Evolutionary conservation across 2,888 invertebrate genomes (phyloP), one percentile per base, ranked within the genome.

Genomic region (Protula sp.): DNA sequence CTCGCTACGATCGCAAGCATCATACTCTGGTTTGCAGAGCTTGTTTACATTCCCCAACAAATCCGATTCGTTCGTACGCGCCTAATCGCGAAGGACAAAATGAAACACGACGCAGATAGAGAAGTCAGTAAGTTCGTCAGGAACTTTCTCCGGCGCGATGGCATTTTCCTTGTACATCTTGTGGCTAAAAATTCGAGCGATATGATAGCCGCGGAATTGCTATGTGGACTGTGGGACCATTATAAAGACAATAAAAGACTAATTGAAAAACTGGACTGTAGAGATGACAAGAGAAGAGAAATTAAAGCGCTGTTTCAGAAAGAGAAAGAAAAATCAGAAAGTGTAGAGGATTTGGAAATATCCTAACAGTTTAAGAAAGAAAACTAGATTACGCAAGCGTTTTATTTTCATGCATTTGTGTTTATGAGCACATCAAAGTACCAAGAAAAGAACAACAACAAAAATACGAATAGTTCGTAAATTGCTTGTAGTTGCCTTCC

Each of bases 101-200:
- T 57, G 5, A 48, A 27, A n/a, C 27, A 27, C 3, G 22, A 31
- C 2, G 55, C 48, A 27, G 5, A 31, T 26, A 47, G 5, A 5
- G 9, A 14, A 14, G 54, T 60, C n/a, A 38, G 52, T 9, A 47
- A 31, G 55, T 61, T 61, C 51, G 61, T 61, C 4, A 30, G 47
- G 24, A 45, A 47, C 28, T 59, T 59, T 53, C 54, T 62, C 1
- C 52, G 62, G 9, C 48, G 59, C 26, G 62, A 62, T 27, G 62
- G 62, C 4, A n/a, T 55, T 2, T 62, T 62, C 54, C 26, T 62
- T 9, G 51, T 62, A 22, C 9, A 54, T 47, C 31, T 62, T 14
- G 59, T 62, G 19, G 52, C 53, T 2, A 59, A 59, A 29, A 62
- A 62, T 30, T 30, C 62, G 19, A 62, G 62, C 27, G 62, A 62